Evolutionary conservation across 2,113 vertebrate genomes (phyloP), one percentile per base, ranked within the genome.

Genomic region (Chamaea fasciata): DNA sequence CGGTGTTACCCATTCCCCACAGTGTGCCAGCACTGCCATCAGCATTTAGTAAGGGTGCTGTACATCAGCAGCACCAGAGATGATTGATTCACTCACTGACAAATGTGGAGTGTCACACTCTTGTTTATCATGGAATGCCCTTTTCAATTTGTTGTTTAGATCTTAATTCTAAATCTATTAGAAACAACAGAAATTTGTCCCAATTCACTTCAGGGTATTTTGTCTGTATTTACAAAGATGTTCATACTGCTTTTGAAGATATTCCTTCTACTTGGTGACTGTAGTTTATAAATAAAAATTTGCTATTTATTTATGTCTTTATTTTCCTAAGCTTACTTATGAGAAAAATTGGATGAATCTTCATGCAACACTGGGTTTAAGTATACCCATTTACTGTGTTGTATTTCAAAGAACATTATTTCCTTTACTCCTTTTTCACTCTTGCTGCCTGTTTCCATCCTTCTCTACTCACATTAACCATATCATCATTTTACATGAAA

Each of bases 401-500:
- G 28, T 81, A 65, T 92, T 91, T 94, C 73, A 87, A 89, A 65
- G 11, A 52, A 49, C 5, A 46, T 15, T 16, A 83, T 70, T 84
- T 77, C 23, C 21, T 84, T 64, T 65, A 69, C 21, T 80, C 26
- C 18, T 89, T 89, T 89, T 89, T 89, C 21, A 55, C 11, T 81
- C 59, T 70, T 50, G 9, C 50, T 89, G 11, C 33, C 37, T 87
- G 13, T 80, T 65, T 89, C 83, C 47, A 87, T 46, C 16, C 30
- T 89, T 95, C 64, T 84, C 47, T 8, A 28, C 49, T 89, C 64
- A 47, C 28, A 57, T 67, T 77, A 74, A 27, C 22, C 2, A 2
- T 85, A 86, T 76, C 63, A 81, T 42, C 42, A 83, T 87, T 89
- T 80, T 65, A 81, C 69, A 89, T 47, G 39, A 92, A 87, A 89